Percentiles rank a stretch among this genome's conserved stretches.
Evolutionary conservation across 1,140 invertebrate species (phyloP).

Genomic region (Hycleus cichorii): DNA sequence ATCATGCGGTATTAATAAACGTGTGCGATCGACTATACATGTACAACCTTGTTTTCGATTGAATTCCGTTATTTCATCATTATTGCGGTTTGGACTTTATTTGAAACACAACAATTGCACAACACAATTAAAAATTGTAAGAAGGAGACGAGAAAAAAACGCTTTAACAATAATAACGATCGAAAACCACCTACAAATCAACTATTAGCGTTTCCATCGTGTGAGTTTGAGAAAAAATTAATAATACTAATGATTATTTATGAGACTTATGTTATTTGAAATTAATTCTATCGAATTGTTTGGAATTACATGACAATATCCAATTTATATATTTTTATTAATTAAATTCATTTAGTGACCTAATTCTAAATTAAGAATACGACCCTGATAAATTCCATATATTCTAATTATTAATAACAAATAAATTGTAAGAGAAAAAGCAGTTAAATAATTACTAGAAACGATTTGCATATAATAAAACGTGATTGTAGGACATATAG

Average conservation of each 20-base stretch:
- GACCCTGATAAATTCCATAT: constrained; percentile 5
- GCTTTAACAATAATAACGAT: no score
- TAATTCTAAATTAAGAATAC: background rate
- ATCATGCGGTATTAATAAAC: constrained; percentile 23
- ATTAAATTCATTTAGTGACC: constrained; percentile 7
- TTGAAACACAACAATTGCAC: background rate
- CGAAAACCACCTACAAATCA: no score
- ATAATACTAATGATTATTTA: no score
- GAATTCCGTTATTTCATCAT: constrained; percentile 13
- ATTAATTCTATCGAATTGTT: no score
- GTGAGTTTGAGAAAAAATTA: no score
- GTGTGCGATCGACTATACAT: constrained; percentile 8
- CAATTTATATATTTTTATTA: background rate
- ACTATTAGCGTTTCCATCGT: no score
- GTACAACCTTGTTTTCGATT: constrained; percentile 22
- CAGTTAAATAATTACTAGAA: constrained; percentile 1
- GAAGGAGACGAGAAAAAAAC: no score
- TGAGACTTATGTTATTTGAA: no score
- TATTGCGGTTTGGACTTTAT: background rate
- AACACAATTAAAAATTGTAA: no score
- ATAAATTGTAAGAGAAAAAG: background rate
- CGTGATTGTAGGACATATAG: constrained; percentile 5
- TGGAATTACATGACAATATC: no score
- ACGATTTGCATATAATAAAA: constrained; percentile 15
- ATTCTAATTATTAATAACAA: constrained; percentile 10